Percentiles rank a stretch among this genome's conserved stretches.
These are phyloP conservation scores for Meloe dianella DNA, from an alignment of 2,888 invertebrate genomes.

Conservation along the genomic window DNA sequence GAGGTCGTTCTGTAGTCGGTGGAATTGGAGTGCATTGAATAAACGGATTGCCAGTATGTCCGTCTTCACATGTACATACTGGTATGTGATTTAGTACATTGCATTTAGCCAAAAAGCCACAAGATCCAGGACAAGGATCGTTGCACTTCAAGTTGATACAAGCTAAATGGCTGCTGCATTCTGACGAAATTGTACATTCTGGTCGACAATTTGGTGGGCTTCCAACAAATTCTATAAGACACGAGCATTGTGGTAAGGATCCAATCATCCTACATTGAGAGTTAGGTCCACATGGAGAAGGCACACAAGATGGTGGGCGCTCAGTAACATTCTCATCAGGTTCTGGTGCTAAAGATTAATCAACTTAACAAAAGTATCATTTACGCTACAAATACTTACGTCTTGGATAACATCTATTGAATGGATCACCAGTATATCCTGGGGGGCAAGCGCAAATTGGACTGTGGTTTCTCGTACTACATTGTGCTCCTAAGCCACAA, in stretches of 20 bases:
- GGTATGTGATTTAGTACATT: conserved; percentile 81
- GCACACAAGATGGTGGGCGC: conserved; percentile 76
- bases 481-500: conserved; percentile 85
- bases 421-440: conserved; percentile 88
- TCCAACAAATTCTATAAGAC: conserved; percentile 79
- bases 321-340: conserved; percentile 61
- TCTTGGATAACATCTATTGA: conserved; percentile 73
- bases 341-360: conserved; percentile 12
- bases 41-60: conserved; percentile 83
- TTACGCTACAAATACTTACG: conserved; percentile 65
- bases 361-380: conserved; percentile 37
- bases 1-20: conserved; percentile 53
- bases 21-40: conserved; percentile 70
- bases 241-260: conserved; percentile 79
- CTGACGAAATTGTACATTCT: conserved; percentile 79
- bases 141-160: conserved; percentile 81
- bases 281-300: conserved; percentile 85
- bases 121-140: conserved; percentile 84
- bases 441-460: conserved; percentile 86
- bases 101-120: conserved; percentile 80
- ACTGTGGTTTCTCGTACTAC: conserved; percentile 82
- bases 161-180: conserved; percentile 77
- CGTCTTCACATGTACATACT: conserved; percentile 78
- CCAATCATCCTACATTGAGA: conserved; percentile 78
- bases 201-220: conserved; percentile 80